Evolutionary conservation across 2,113 vertebrate genomes (phyloP), one percentile per base, ranked within the genome.

Genomic region (Spea multiplicata): DNA sequence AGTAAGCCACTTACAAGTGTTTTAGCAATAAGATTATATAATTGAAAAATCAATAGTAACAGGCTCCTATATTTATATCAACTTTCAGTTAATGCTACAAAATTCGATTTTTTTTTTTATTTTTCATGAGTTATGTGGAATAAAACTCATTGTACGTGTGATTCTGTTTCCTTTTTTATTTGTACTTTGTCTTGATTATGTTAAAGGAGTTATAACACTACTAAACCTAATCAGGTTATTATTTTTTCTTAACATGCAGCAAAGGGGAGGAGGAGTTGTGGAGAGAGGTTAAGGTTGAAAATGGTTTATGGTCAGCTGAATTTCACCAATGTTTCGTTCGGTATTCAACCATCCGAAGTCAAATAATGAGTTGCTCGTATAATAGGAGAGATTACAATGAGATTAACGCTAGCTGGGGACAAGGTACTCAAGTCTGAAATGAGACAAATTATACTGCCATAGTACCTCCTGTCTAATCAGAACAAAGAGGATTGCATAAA

Each of bases 341-440:
- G 78, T 80, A 80, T 80, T 80, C 78, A 80, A 80, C 78, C 78
- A 80, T 74, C 78, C 78, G 65, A 74, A 80, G 78, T 80, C 78
- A 74, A 80, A 80, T 80, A 80, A 80, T 80, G 78, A 80, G 78
- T 80, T 80, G 78, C 78, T 80, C 78, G 73, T 73, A 80, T 74
- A 80, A 80, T 80, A 73, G 78, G 78, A 80, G 65, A 80, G 62
- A 80, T 80, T 80, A 80, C 78, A 80, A 59, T 80, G 71, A 80
- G 78, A 80, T 80, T 80, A 80, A 80, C 78, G 53, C 50, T 80
- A 80, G 78, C 78, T 74, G 71, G 78, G 78, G 71, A 80, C 78
- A 80, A 80, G 78, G 78, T 80, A 80, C 73, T 81, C 66, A 75
- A 75, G 80, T 71, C 73, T 81, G 80, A 81, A 81, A 81, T 81